phyloP scores from a whole-genome alignment of 2,888 invertebrate genomes.

The Ecdyonurus torrentis region DNA sequence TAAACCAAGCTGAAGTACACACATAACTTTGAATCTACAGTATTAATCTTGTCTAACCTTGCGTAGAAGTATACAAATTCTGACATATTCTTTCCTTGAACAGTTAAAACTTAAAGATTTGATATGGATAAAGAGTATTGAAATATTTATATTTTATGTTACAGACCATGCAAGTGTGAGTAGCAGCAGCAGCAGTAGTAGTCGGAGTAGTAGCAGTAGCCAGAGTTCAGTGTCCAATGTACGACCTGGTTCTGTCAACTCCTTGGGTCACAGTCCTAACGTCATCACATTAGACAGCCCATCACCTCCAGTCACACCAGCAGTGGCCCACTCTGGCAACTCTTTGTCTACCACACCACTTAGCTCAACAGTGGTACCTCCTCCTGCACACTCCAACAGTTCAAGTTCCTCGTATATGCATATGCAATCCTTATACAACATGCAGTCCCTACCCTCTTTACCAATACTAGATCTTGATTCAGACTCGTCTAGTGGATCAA shows the following conservation, averaged over 20 bases:
- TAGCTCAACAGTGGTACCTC: neutral
- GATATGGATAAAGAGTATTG: too few relatives aligned
- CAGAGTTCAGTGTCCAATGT: conserved; percentile 20
- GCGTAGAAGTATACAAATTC: too few relatives aligned
- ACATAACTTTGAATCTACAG: too few relatives aligned
- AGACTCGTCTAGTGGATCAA: conserved; percentile 5
- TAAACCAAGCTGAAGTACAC: too few relatives aligned
- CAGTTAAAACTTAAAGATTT: too few relatives aligned
- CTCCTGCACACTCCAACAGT: neutral
- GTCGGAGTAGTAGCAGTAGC: conserved; percentile 20
- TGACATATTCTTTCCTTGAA: too few relatives aligned
- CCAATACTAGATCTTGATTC: conserved; percentile 10
- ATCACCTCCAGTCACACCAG: conserved; percentile 31
- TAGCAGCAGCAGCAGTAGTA: conserved; percentile 13
- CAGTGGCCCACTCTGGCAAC: neutral
- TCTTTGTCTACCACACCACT: neutral
- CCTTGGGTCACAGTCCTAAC: conserved; percentile 42
- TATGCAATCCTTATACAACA: neutral
- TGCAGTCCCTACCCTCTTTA: neutral
- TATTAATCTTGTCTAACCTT: too few relatives aligned
- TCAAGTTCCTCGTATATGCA: neutral
- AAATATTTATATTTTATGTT: too few relatives aligned
- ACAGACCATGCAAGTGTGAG: neutral
- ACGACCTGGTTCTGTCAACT: conserved; percentile 31
- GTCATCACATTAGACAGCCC: conserved; percentile 47